Base-by-base conservation (phyloP, 1,140 invertebrate genomes). In the Whitmania pigra region DNA sequence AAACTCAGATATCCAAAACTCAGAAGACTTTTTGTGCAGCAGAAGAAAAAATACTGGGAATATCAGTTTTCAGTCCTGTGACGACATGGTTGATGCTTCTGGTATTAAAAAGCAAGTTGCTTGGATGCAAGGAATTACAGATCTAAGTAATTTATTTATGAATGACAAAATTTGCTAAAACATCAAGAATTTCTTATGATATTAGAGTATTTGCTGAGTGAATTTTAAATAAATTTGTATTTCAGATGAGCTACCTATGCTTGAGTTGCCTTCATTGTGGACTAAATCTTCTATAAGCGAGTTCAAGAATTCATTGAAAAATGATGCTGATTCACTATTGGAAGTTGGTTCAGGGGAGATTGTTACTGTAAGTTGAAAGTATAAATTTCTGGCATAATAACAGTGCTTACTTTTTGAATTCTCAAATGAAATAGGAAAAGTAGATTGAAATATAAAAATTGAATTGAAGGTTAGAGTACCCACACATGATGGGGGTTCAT, bases 291-390 rank as follows among this genome's bases (percentile, higher is more conserved):
- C 94, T 75, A 88, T 97, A 18, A 87, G 88, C 67, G 88, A 89
- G 79, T 98, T 99, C 83, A 98, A 98, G 82, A 79, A 82, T n/a
- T 87, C 88, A 0, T 91, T 97, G 43, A 85, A 86, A 67, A 87
- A 88, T 77, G 92, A 93, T 77, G 87, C 87, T 55, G 94, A 97
- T 81, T 90, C 94, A 1, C 88, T 94, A 20, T 90, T 97, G 73
- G 90, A 91, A 79, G 90, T 99, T 67, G 93, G 92, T 0, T 95
- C 97, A 81, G 96, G 96, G 15, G 95, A 99, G 84, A 96, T 91
- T 9, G 90, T 98, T 9, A 98, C 95, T 53, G 91, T 88, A 93
- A 71, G 91, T 87, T 55, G 36, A 31, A 67, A 27, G 15, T 20
- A 36, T 68, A 27, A 29, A 73, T 70, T 75, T 1, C 17, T 74